These are phyloP conservation scores for Plectropomus leopardus DNA, from an alignment of 2,113 vertebrate species.

Conservation along the genomic window DNA sequence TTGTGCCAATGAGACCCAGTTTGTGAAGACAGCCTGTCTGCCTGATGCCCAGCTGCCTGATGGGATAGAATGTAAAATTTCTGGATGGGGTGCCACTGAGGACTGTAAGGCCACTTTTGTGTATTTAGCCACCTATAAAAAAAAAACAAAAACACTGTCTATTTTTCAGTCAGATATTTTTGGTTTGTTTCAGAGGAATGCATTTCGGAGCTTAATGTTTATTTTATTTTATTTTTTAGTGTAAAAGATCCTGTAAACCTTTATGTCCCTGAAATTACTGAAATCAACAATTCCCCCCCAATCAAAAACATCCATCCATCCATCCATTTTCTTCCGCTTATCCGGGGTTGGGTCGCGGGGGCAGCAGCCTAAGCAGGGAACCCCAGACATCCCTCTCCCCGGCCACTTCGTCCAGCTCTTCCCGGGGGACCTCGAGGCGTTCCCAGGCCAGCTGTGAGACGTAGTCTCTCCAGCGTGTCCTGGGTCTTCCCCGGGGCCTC, in stretches of 20 bases:
- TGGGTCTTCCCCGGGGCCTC: too few relatives aligned
- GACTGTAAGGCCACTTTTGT: constrained; percentile 76
- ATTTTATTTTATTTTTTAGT: background rate
- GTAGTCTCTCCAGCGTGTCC: too few relatives aligned
- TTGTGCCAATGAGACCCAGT: constrained; percentile 92
- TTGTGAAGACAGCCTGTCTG: constrained; percentile 91
- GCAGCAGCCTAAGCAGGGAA: too few relatives aligned
- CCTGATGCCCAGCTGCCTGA: constrained; percentile 81
- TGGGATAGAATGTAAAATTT: constrained; percentile 90
- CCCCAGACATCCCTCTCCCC: too few relatives aligned
- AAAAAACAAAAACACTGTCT: too few relatives aligned
- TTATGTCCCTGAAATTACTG: background rate
- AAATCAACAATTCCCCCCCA: too few relatives aligned
- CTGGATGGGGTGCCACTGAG: constrained; percentile 94
- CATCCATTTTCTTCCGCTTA: too few relatives aligned
- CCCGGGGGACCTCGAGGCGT: too few relatives aligned
- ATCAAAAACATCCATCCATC: too few relatives aligned
- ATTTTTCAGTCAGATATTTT: background rate
- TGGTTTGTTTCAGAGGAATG: background rate
- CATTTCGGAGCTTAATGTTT: background rate
- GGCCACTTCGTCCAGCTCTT: too few relatives aligned
- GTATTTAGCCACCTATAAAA: background rate
- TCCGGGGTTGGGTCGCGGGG: too few relatives aligned
- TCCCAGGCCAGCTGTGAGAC: too few relatives aligned
- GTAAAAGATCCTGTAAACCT: background rate